Percentiles rank a stretch among this genome's conserved stretches.
These are phyloP conservation scores for Ephestia elutella DNA, from an alignment of 1,140 invertebrate species.

Conservation along the genomic window DNA sequence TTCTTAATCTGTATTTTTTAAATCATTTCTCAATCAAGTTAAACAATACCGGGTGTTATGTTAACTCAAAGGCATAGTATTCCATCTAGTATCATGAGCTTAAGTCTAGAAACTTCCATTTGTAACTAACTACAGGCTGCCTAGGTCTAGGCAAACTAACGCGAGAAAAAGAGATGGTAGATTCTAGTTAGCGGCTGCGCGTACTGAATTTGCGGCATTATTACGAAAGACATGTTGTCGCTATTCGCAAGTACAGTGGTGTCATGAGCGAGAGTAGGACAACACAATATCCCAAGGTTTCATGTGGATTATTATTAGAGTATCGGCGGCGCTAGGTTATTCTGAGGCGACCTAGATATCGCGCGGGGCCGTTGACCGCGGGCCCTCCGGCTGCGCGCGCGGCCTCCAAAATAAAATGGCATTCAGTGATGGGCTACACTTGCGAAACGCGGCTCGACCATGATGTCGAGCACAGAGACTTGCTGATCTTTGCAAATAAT, in stretches of 20 bases:
- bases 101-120: constrained; percentile 44
- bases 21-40: too few relatives aligned
- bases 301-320: constrained; percentile 70
- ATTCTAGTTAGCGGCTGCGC: constrained; percentile 40
- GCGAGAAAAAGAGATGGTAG: constrained; percentile 59
- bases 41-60: constrained; percentile 28
- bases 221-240: constrained; percentile 58
- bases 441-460: constrained; percentile 62
- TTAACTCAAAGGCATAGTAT: constrained; percentile 22
- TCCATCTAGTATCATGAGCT: constrained; percentile 11
- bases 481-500: constrained; percentile 45
- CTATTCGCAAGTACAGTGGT: constrained; percentile 36
- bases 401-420: constrained; percentile 72
- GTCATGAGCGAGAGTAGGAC: constrained; percentile 60
- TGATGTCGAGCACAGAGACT: constrained; percentile 38
- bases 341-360: constrained; percentile 71
- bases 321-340: constrained; percentile 73
- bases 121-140: constrained; percentile 32
- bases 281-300: constrained; percentile 57
- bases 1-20: too few relatives aligned
- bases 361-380: constrained; percentile 68
- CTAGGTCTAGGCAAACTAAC: constrained; percentile 28
- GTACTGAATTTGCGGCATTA: constrained; percentile 33
- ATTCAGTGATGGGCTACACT: constrained; percentile 70
- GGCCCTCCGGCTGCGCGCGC: constrained; percentile 59